Conservation (phyloP, 2,113 vertebrate genomes). For the Tyto alba region DNA sequence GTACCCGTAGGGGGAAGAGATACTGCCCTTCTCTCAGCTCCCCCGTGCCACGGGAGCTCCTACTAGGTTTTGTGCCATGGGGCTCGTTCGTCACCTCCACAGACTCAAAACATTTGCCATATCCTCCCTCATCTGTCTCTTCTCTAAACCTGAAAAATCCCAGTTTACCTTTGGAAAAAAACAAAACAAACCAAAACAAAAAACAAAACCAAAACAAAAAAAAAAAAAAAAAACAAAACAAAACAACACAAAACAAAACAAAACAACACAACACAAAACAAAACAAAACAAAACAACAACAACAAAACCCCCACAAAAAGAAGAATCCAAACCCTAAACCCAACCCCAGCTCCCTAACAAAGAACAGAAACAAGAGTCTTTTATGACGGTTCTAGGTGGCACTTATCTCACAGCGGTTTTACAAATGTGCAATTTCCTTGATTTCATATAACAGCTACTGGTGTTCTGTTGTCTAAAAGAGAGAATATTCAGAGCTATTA, state of each 20-base stretch:
- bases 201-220: too few species aligned
- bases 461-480: background rate
- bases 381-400: background rate
- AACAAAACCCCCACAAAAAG: rapidly evolving
- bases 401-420: background rate
- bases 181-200: too few species aligned
- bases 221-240: too few species aligned
- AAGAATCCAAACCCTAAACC: background rate
- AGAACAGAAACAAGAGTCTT: background rate
- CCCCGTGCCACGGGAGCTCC: background rate
- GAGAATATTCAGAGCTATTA: background rate
- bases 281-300: too few species aligned
- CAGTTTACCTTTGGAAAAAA: background rate
- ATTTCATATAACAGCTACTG: background rate
- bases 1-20: background rate
- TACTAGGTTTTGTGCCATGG: background rate
- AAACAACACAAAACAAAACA: too few species aligned
- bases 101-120: background rate
- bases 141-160: background rate
- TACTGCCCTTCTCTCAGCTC: background rate
- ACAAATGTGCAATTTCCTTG: background rate
- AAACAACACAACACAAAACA: too few species aligned
- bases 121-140: background rate
- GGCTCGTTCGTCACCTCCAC: background rate
- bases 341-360: background rate